Evolutionary conservation across 2,888 invertebrate genomes (phyloP), one percentile per base, ranked within the genome.

Genomic region (Odontocerum albicorne): DNA sequence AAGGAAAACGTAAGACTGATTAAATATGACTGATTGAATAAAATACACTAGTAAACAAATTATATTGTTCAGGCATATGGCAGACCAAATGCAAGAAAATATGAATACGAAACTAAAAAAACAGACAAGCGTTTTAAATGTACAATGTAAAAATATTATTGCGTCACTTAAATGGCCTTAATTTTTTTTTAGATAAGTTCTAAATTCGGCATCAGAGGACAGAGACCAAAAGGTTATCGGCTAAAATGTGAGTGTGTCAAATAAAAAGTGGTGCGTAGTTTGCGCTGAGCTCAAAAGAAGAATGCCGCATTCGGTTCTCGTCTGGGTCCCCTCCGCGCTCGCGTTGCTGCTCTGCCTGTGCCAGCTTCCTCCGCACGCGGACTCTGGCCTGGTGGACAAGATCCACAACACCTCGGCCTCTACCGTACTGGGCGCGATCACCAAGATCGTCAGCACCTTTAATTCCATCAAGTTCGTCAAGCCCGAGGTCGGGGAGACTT

Each of bases 161-260:
- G n/a, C n/a, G n/a, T n/a, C n/a, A n/a, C n/a, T n/a, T n/a, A n/a
- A n/a, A n/a, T n/a, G n/a, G n/a, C n/a, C n/a, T n/a, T n/a, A n/a
- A n/a, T n/a, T n/a, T n/a, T n/a, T n/a, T n/a, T n/a, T n/a, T n/a
- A n/a, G n/a, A n/a, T n/a, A n/a, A n/a, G n/a, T n/a, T n/a, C n/a
- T n/a, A n/a, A n/a, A n/a, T n/a, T n/a, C n/a, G n/a, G n/a, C n/a
- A n/a, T n/a, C n/a, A n/a, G n/a, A n/a, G n/a, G n/a, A n/a, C n/a
- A n/a, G n/a, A n/a, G n/a, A n/a, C n/a, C n/a, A n/a, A 32, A 39
- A 27, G 49, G 27, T 39, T 21, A 27, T 49, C 17, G 6, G 10
- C 22, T 21, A 8, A 13, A 17, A 36, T n/a, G 36, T 36, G 36
- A n/a, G n/a, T n/a, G n/a, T n/a, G n/a, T n/a, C n/a, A n/a, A n/a